phyloP scores from a whole-genome alignment of 2,113 vertebrate species.

The Crocuta crocuta region DNA sequence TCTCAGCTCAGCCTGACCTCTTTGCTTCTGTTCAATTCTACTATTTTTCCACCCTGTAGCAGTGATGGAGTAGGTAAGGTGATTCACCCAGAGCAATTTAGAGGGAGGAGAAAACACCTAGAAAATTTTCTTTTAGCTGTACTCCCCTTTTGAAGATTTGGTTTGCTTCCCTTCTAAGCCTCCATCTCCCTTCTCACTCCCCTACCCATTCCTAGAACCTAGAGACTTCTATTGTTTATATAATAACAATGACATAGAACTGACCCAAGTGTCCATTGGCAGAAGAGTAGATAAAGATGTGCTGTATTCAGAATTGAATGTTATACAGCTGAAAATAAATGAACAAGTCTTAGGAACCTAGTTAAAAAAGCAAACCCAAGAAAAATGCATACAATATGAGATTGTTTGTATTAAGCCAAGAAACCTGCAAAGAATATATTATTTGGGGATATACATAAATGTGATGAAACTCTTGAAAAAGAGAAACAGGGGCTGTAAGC shows the following conservation, averaged over 20 bases:
- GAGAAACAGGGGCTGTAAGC: not conserved
- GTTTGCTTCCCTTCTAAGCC: not conserved
- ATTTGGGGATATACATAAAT: not conserved
- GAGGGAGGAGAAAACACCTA: not conserved
- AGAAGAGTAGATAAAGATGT: not conserved
- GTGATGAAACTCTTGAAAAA: not conserved
- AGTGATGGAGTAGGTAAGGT: not conserved
- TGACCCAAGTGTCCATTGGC: not conserved
- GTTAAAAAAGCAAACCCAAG: not conserved
- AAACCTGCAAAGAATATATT: slow-evolving; percentile 2
- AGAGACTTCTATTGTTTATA: not conserved
- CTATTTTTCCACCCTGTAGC: not conserved
- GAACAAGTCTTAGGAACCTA: not conserved
- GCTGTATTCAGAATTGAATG: not conserved
- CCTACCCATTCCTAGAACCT: not conserved
- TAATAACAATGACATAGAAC: not conserved
- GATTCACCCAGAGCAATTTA: not conserved
- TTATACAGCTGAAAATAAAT: not conserved
- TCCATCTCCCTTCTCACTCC: not conserved
- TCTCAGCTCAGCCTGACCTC: not conserved
- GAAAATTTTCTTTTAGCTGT: not conserved
- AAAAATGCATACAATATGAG: not conserved
- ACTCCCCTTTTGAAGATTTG: not conserved
- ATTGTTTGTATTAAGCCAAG: not conserved
- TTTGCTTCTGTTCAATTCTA: not conserved